phyloP scores from a whole-genome alignment of 64 coral and sea anemone species.

The Astreopora myriophthalma region DNA sequence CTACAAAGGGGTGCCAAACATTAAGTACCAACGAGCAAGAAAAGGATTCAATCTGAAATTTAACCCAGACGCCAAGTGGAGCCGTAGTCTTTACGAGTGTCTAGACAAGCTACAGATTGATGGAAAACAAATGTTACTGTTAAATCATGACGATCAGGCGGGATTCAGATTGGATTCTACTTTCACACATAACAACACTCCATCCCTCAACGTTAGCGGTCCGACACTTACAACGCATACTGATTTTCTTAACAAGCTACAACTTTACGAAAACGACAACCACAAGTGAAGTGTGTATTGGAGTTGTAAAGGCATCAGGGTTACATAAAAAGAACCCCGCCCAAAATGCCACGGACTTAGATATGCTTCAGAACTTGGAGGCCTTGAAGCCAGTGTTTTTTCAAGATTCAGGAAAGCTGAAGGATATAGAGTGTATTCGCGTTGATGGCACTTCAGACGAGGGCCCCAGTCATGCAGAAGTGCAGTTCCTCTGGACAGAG shows the following conservation, averaged over 20 bases:
- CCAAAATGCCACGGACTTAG: conserved; percentile 44
- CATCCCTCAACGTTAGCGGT: background rate
- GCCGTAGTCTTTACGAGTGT: conserved; percentile 47
- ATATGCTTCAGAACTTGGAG: background rate
- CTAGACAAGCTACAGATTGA: conserved; percentile 50
- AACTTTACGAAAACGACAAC: conserved; percentile 60
- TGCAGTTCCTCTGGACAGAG: conserved; percentile 40
- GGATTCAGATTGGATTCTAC: conserved; percentile 58
- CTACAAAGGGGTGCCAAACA: conserved; percentile 60
- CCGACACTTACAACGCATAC: conserved; percentile 43
- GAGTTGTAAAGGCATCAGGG: conserved; percentile 56
- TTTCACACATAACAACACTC: conserved; percentile 53
- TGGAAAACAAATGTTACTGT: conserved; percentile 51
- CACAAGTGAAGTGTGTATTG: conserved; percentile 47
- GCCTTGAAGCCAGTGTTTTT: conserved; percentile 19
- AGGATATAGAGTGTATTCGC: conserved; percentile 11
- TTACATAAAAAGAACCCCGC: conserved; percentile 54
- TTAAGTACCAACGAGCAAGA: conserved; percentile 27
- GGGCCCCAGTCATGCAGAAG: conserved; percentile 25
- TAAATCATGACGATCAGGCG: conserved; percentile 62
- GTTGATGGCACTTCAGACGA: background rate
- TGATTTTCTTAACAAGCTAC: conserved; percentile 75
- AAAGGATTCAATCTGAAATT: conserved; percentile 54
- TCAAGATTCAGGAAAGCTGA: background rate
- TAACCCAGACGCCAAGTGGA: conserved; percentile 66